Evolutionary conservation across 1,140 invertebrate species (phyloP).

Genomic region (Zaprionus vittiger): DNA sequence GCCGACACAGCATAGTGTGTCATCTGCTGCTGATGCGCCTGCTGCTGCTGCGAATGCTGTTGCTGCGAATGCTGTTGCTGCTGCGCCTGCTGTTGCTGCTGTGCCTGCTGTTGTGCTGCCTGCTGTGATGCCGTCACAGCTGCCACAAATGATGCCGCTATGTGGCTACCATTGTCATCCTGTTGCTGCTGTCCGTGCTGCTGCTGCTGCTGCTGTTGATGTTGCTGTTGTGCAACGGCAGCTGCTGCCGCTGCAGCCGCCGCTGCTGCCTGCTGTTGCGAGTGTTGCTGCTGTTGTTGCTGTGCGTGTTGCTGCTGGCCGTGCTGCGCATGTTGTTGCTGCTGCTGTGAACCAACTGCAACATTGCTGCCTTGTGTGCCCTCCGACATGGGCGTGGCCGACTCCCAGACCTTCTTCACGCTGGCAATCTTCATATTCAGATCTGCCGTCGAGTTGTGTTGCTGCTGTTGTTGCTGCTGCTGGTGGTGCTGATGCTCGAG

Average conservation of each 20-base stretch:
- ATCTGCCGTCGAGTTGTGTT: slow-evolving; percentile 90
- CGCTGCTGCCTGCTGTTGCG: slow-evolving; percentile 84
- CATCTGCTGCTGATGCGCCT: slow-evolving; percentile 78
- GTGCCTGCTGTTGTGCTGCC: slow-evolving; percentile 82
- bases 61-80: slow-evolving; percentile 85
- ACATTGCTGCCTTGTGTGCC: slow-evolving; percentile 28
- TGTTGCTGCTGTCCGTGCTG: slow-evolving; percentile 85
- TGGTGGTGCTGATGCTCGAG: slow-evolving; percentile 56
- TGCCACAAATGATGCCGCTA: slow-evolving; percentile 88
- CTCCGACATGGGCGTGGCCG: slow-evolving; percentile 85
- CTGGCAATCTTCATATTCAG: slow-evolving; percentile 97
- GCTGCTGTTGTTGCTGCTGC: slow-evolving; percentile 71
- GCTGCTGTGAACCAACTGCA: slow-evolving; percentile 49
- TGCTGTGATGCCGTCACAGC: slow-evolving; percentile 85
- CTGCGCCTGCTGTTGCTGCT: slow-evolving; percentile 84
- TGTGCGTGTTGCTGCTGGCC: slow-evolving; percentile 68
- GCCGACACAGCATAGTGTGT: slow-evolving; percentile 79
- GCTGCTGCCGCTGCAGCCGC: slow-evolving; percentile 84
- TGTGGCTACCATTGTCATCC: slow-evolving; percentile 69
- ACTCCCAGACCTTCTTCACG: slow-evolving; percentile 96
- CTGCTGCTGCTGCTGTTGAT: slow-evolving; percentile 83
- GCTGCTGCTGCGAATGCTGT: slow-evolving; percentile 84
- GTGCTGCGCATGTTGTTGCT: slow-evolving; percentile 82
- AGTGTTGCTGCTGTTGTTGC: slow-evolving; percentile 84
- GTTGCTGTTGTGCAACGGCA: slow-evolving; percentile 76